Evolutionary conservation across 1,140 invertebrate species (phyloP), one percentile per base, ranked within the genome.

Genomic region (Trichomalopsis sarcophagae): DNA sequence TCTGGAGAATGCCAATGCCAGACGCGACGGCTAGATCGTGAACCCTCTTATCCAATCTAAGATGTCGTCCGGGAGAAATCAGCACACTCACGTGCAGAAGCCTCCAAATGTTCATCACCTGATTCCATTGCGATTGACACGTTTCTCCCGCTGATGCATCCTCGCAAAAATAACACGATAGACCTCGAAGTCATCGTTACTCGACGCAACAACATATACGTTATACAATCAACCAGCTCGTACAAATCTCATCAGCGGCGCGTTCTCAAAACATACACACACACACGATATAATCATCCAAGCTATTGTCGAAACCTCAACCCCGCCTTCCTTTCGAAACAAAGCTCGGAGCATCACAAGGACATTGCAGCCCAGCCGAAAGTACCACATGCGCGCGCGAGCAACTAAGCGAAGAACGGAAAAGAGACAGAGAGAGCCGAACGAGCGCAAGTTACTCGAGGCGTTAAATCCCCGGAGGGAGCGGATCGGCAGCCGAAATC

Each of bases 381-480:
- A 55, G 50, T 55, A 55, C 6, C 55, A 62, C 55, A 71, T 71
- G 68, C 68, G 68, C 0, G 36, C 27, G 5, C n/a, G 27, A 69
- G 68, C n/a, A 30, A 1, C n/a, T 7, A 30, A 69, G 68, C 68
- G 68, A 33, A 7, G 23, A 71, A 84, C 77, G 77, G 27, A 62
- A 40, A 80, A 85, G 47, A 73, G 69, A 77, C 27, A 66, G 1
- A 27, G 27, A 27, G 1, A 27, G 27, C 11, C 81, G 21, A 14
- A 33, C 2, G 27, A 13, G 44, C 66, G 69, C 47, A 55, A 81
- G 30, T 86, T 82, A 84, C 86, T 81, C 89, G 89, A 88, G 89
- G 90, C 90, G 90, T 91, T 90, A 91, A 91, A 91, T 91, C 90
- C 89, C 87, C 77, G 75, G 87, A 36, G 33, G 85, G 88, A 87